A percentile compares a stretch with the other conserved stretches of the same genome.
Evolutionary conservation across 1,140 invertebrate species (phyloP).

Genomic region (Nasonia giraulti): DNA sequence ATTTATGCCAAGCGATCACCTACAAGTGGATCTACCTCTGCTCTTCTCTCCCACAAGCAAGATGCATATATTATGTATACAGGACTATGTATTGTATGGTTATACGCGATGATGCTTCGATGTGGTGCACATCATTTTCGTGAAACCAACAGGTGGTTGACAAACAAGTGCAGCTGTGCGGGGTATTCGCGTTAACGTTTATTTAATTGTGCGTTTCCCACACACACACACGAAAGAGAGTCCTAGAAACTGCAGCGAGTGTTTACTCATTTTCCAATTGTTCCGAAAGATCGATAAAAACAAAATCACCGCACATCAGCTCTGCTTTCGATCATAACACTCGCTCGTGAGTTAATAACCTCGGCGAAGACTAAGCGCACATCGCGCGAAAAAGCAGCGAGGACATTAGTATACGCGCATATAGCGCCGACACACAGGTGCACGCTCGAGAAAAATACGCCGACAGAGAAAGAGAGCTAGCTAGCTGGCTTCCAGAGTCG

Average conservation of each 20-base stretch:
- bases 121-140: not conserved
- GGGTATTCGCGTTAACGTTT: not conserved
- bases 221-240: no score
- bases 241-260: no score
- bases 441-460: conserved; percentile 19
- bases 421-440: not conserved
- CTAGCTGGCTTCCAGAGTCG: not conserved
- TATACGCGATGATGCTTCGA: not conserved
- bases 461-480: not conserved
- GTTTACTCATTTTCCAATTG: no score
- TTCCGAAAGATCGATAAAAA: no score
- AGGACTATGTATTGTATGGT: no score
- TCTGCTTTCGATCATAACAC: no score
- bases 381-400: not conserved
- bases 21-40: no score
- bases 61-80: no score
- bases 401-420: conserved; percentile 22
- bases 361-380: no score
- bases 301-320: no score
- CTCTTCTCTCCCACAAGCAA: no score
- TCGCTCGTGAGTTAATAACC: no score
- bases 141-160: not conserved
- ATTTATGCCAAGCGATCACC: not conserved
- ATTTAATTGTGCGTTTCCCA: not conserved
- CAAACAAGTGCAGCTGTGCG: not conserved